Evolutionary conservation across 2,113 vertebrate species (phyloP), one percentile per base, ranked within the genome.

Genomic region (Enhydra lutris): DNA sequence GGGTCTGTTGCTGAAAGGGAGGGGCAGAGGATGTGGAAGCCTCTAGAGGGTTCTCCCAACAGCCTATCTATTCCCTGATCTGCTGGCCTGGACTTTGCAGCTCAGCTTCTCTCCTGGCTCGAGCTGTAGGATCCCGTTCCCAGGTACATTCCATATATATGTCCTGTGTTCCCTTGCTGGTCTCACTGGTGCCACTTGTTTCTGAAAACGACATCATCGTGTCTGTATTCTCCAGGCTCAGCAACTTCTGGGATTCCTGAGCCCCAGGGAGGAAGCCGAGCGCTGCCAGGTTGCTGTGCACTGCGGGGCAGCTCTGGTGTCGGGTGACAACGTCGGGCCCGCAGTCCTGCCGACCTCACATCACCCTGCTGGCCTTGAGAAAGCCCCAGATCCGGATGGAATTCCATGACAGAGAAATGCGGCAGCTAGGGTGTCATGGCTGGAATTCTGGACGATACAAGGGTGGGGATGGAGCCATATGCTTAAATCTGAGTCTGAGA

Each of bases 121-220:
- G 1, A 12, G 45, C 13, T 3, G 50, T 23, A 39, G 26, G 39
- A 93, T 97, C 20, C 0, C 85, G 36, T 96, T 96, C 52, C 94
- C 73, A 95, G 91, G 59, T 96, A 93, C 76, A 83, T 73, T 83
- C 95, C 67, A 80, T 92, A 94, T 96, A 87, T 91, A 92, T 69
- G 86, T 20, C 69, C 63, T 6, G 78, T 4, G 15, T 91, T 91
- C 59, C 50, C 92, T 91, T 91, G 87, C 96, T 61, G 69, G 69
- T 29, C 63, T 96, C 17, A 23, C 15, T 78, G 57, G 23, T n/a
- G 39, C 65, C 78, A 76, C 76, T 89, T 96, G 55, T 97, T 97
- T 96, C 96, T 20, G 18, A 34, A 88, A 90, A 92, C 76, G 96
- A 84, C 82, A 91, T 65, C 2, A 0, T 21, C n/a, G 29, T 88